These are phyloP conservation scores for Calliphora vicina DNA, from an alignment of 1,140 invertebrate genomes.

Conservation along the genomic window DNA sequence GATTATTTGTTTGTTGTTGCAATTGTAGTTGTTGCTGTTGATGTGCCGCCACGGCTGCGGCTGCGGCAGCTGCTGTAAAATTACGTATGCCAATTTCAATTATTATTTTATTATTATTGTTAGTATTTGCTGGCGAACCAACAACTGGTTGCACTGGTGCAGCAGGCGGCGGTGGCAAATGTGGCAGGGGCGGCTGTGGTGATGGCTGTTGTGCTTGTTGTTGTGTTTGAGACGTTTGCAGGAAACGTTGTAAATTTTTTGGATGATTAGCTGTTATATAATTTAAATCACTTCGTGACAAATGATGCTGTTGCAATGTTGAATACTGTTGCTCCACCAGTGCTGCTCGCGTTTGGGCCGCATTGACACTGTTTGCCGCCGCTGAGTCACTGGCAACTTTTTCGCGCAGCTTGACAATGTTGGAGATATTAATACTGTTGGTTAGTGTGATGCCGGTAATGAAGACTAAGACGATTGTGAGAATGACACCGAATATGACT, in stretches of 20 bases:
- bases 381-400: conserved; percentile 61
- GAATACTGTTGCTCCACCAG: conserved; percentile 59
- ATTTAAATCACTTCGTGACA: conserved; percentile 59
- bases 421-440: conserved; percentile 61
- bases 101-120: conserved; percentile 52
- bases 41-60: neutral
- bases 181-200: neutral
- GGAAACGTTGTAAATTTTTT: conserved; percentile 54
- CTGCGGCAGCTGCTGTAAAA: neutral
- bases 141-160: neutral
- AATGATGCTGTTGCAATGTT: conserved; percentile 57
- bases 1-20: conserved; percentile 37
- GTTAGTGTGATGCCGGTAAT: conserved; percentile 61
- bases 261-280: conserved; percentile 58
- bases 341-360: conserved; percentile 56
- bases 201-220: conserved; percentile 39
- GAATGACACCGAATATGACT: conserved; percentile 58
- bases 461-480: conserved; percentile 61
- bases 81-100: conserved; percentile 55
- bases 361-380: conserved; percentile 54
- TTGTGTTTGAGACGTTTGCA: conserved; percentile 24
- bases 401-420: conserved; percentile 58
- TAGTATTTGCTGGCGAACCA: neutral
- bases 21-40: neutral
- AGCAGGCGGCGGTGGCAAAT: conserved; percentile 19